Evolutionary conservation across 2,113 vertebrate genomes (phyloP).

Genomic region (Solea senegalensis): DNA sequence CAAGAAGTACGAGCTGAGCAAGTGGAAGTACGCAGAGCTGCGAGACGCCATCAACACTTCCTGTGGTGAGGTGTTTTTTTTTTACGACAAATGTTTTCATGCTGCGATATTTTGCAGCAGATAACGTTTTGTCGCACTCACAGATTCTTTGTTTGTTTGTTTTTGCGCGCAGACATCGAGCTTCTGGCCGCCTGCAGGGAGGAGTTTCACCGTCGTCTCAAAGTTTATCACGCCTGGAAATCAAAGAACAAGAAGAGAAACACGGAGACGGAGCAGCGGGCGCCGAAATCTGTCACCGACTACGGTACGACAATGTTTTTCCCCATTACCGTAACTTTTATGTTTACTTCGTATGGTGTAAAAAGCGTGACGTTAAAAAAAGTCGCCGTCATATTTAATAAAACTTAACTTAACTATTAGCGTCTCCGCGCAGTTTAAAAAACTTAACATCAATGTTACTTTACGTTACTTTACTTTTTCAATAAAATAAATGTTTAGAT

Average conservation of each 20-base stretch:
- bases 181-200: slow-evolving; percentile 95
- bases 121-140: too few relatives aligned
- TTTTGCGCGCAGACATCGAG: slow-evolving; percentile 88
- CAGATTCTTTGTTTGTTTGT: neutral
- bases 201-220: slow-evolving; percentile 96
- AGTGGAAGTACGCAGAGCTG: slow-evolving; percentile 98
- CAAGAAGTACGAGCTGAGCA: slow-evolving; percentile 96
- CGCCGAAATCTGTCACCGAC: slow-evolving; percentile 92
- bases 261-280: slow-evolving; percentile 88
- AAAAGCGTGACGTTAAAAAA: too few relatives aligned
- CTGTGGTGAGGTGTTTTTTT: slow-evolving; percentile 85
- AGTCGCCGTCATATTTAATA: too few relatives aligned
- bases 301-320: slow-evolving; percentile 84
- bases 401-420: too few relatives aligned
- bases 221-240: slow-evolving; percentile 99
- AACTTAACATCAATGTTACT: too few relatives aligned
- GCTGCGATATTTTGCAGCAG: too few relatives aligned
- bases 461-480: too few relatives aligned
- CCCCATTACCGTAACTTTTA: rapidly evolving
- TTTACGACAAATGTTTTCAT: neutral
- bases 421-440: too few relatives aligned
- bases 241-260: slow-evolving; percentile 98
- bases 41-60: slow-evolving; percentile 98
- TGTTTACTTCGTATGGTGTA: too few relatives aligned
- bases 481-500: too few relatives aligned